phyloP scores from a whole-genome alignment of 2,113 vertebrate species.

The Eonycteris spelaea region DNA sequence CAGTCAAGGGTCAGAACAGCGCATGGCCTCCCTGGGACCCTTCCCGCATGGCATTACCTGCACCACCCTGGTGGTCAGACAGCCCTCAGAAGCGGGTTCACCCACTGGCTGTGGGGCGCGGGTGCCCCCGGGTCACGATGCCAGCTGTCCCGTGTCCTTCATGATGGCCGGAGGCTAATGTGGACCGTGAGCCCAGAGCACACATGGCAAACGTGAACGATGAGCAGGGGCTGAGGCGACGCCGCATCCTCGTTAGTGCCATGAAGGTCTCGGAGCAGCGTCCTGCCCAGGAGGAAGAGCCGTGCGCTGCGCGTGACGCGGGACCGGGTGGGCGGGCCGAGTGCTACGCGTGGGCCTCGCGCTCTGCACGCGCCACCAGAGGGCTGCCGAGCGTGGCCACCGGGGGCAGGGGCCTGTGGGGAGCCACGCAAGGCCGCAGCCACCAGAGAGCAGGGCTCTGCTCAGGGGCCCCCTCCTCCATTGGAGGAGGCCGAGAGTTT shows the following conservation, averaged over 20 bases:
- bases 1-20: background rate
- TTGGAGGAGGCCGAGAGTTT: background rate
- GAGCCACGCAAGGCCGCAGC: too few species aligned
- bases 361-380: background rate
- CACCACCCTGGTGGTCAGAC: accelerated
- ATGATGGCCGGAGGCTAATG: accelerated
- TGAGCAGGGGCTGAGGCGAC: background rate
- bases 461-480: background rate
- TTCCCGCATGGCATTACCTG: accelerated
- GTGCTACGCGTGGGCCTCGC: background rate
- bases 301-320: background rate
- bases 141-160: background rate
- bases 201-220: background rate
- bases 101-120: accelerated
- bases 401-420: too few species aligned
- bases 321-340: background rate
- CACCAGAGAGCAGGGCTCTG: too few species aligned
- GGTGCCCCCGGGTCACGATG: accelerated
- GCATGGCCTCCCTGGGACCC: background rate
- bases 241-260: background rate
- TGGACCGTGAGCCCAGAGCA: accelerated
- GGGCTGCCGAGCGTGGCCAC: background rate
- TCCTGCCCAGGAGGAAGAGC: background rate
- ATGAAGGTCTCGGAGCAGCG: background rate
- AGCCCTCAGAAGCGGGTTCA: background rate